A percentile compares a stretch with the other conserved stretches of the same genome.
phyloP scores from a whole-genome alignment of 2,888 invertebrate species.

The Ennomos quercinarius region DNA sequence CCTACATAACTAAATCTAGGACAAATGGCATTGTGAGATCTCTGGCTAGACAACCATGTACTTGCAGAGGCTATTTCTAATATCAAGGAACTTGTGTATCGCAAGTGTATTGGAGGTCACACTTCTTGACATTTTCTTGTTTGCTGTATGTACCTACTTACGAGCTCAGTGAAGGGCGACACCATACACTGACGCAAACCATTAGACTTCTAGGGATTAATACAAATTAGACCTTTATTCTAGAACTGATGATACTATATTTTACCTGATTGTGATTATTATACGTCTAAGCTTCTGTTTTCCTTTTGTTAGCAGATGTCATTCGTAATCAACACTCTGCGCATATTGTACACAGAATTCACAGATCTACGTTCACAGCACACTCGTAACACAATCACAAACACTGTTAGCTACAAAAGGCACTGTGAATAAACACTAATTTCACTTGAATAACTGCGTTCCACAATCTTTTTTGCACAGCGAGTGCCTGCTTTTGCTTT shows the following conservation, averaged over 20 bases:
- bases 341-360: conserved; percentile 78
- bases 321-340: conserved; percentile 80
- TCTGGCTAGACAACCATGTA: not conserved
- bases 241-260: conserved; percentile 13
- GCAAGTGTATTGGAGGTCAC: conserved; percentile 79
- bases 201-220: conserved; percentile 6
- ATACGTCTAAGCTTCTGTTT: conserved; percentile 63
- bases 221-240: not conserved
- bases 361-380: conserved; percentile 59
- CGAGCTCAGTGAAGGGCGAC: conserved; percentile 67
- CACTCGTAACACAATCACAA: conserved; percentile 52
- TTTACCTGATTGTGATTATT: conserved; percentile 60
- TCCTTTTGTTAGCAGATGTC: conserved; percentile 80
- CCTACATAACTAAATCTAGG: conserved; percentile 53
- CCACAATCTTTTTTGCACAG: conserved; percentile 48
- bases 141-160: conserved; percentile 50
- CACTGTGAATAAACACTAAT: conserved; percentile 55
- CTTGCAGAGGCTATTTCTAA: not conserved
- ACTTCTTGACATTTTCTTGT: conserved; percentile 77
- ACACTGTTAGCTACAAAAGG: conserved; percentile 46
- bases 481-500: conserved; percentile 35
- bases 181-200: conserved; percentile 49
- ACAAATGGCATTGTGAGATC: conserved; percentile 6
- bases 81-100: conserved; percentile 56
- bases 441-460: conserved; percentile 53